phyloP scores from a whole-genome alignment of 2,113 vertebrate species.

The Himantopus leucocephalus region DNA sequence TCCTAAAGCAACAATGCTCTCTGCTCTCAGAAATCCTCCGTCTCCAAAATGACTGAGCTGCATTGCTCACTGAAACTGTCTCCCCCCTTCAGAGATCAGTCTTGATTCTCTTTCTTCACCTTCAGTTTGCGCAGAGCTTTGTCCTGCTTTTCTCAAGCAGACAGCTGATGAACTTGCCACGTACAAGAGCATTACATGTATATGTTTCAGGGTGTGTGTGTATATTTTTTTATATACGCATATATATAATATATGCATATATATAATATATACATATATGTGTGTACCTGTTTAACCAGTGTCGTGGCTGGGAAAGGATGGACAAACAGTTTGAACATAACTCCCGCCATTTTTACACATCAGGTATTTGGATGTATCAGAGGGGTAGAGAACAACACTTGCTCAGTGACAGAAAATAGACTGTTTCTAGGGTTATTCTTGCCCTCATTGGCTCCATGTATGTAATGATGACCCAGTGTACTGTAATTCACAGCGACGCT shows the following conservation, averaged over 20 bases:
- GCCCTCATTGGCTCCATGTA: neutral
- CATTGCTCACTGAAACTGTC: neutral
- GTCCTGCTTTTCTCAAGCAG: neutral
- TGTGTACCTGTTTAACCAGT: neutral
- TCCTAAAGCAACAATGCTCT: neutral
- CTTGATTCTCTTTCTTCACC: neutral
- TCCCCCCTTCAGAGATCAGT: neutral
- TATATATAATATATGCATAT: no score
- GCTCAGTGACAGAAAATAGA: neutral
- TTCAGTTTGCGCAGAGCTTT: neutral
- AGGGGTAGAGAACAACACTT: neutral
- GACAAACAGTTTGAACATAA: neutral
- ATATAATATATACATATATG: accelerated
- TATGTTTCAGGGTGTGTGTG: neutral
- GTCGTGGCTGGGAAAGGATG: neutral
- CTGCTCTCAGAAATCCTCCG: neutral
- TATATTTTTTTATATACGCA: no score
- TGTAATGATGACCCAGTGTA: neutral
- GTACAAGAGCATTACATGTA: neutral
- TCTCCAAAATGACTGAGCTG: neutral
- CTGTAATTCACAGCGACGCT: neutral
- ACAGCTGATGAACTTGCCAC: neutral
- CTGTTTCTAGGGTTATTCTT: neutral
- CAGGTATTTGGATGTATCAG: neutral
- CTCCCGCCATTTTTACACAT: neutral